Base-by-base conservation (phyloP, 2,888 invertebrate genomes). In the Ormyrus pomaceus region DNA sequence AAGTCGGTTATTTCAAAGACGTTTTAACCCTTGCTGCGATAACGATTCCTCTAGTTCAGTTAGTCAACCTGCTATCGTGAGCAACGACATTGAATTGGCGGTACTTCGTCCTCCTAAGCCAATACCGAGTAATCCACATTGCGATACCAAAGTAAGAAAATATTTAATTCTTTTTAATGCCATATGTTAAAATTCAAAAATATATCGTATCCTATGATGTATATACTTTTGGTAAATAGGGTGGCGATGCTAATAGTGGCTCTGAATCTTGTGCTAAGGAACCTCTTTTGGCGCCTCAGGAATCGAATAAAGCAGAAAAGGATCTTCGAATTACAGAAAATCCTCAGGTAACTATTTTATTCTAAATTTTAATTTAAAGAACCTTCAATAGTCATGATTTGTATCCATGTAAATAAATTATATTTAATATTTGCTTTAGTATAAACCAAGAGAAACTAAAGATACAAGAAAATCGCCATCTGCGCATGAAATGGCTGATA, bases 281-380 rank as follows among this genome's bases (percentile, higher is more conserved):
- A 68, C 91, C 91, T 65, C 87, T 92, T 78, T 84, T 91, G 62
- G 83, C 85, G 10, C 84, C 88, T 19, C 89, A 89, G 90, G 85
- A 87, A 61, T 65, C 83, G 7, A 88, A 88, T 50, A 87, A 89
- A 61, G 92, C 92, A 66, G 91, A 91, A 46, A 90, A 90, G 82
- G 87, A 94, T 83, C 91, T 89, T 48, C 93, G 93, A 85, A 94
- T 94, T 83, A 94, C 94, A 61, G 94, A 95, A 90, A 95, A 95
- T 91, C 94, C 94, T 73, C 93, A 94, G 91, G 95, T 94, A 65
- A 34, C 9, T 51, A 13, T 5, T 59, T 55, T 55, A 1, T 48
- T 65, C 48, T 0, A 19, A 34, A 19, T 77, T 58, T 34, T 5
- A 48, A 34, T 53, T 48, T 70, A 59, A 34, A 51, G 34, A 34